A percentile compares a stretch with the other conserved stretches of the same genome.
Conservation (phyloP, 2,797 vertebrate genomes). For the Danio jaintianensis region DNA sequence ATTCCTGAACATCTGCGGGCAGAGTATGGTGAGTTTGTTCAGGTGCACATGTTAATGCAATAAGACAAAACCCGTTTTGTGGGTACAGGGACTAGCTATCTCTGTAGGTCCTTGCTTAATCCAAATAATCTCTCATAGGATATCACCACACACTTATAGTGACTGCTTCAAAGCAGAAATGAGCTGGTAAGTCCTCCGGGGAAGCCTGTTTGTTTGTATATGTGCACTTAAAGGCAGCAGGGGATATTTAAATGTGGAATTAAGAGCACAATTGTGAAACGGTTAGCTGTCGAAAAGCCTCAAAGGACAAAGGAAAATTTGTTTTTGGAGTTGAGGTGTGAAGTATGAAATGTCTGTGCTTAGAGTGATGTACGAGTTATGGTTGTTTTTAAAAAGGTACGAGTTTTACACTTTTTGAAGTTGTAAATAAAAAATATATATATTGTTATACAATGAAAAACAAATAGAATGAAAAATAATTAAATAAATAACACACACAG, state of each 20-base stretch:
- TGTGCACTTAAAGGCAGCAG: slow-evolving; percentile 4
- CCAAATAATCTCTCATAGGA: slow-evolving; percentile 49
- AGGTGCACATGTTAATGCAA: slow-evolving; percentile 62
- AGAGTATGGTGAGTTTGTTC: slow-evolving; percentile 88
- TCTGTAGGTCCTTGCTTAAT: slow-evolving; percentile 42
- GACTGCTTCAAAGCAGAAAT: slow-evolving; percentile 9
- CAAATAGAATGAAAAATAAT: no score
- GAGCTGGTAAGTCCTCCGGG: slow-evolving; percentile 1
- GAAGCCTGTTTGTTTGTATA: slow-evolving; percentile 29
- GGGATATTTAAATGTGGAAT: slow-evolving; percentile 25
- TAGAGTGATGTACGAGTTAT: not conserved
- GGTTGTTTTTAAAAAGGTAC: not conserved
- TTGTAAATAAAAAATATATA: no score
- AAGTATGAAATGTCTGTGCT: not conserved
- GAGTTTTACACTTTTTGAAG: not conserved
- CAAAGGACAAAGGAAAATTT: slow-evolving; percentile 14
- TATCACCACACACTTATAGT: slow-evolving; percentile 14
- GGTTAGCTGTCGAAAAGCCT: not conserved
- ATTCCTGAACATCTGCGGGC: slow-evolving; percentile 88
- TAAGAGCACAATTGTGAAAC: not conserved
- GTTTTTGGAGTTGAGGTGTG: not conserved
- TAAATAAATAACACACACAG: no score
- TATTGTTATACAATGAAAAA: no score
- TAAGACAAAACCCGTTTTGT: slow-evolving; percentile 77
- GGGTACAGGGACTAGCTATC: slow-evolving; percentile 72